phyloP scores from a whole-genome alignment of 2,113 vertebrate genomes.

The Candoia aspera region DNA sequence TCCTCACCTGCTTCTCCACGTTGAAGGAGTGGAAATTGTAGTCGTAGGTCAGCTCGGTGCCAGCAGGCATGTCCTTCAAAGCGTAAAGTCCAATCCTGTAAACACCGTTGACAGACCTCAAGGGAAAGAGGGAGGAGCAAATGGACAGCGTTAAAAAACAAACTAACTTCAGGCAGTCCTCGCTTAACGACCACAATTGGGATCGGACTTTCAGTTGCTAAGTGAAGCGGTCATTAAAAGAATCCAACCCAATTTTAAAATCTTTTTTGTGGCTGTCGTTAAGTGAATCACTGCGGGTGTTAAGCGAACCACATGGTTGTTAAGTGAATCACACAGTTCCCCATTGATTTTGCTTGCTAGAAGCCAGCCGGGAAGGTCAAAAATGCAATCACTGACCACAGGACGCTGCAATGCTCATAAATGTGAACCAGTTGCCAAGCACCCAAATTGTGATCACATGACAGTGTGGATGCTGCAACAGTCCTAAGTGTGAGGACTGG shows the following conservation, averaged over 20 bases:
- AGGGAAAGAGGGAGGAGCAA: not conserved
- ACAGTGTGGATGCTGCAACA: too few species aligned
- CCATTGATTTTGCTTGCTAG: too few species aligned
- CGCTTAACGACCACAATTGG: not conserved
- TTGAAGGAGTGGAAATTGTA: constrained; percentile 99
- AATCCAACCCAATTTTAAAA: not conserved
- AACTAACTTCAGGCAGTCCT: not conserved
- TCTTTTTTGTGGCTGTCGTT: not conserved
- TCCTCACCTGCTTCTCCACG: constrained; percentile 91
- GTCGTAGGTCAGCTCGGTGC: constrained; percentile 95
- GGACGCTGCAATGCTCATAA: not conserved
- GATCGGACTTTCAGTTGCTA: not conserved
- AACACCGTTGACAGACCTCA: constrained; percentile 96
- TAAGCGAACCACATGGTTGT: too few species aligned
- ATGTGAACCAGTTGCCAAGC: too few species aligned
- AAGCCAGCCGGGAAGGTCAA: too few species aligned
- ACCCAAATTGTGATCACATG: too few species aligned
- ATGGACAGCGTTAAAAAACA: not conserved
- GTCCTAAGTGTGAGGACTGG: too few species aligned
- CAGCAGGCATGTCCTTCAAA: constrained; percentile 90
- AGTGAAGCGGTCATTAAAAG: not conserved
- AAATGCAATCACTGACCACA: too few species aligned
- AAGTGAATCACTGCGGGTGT: not conserved
- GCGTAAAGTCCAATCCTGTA: constrained; percentile 96
- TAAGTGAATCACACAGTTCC: too few species aligned